These are phyloP conservation scores for Dasyornis broadbenti DNA, from an alignment of 2,113 vertebrate genomes.

Conservation along the genomic window DNA sequence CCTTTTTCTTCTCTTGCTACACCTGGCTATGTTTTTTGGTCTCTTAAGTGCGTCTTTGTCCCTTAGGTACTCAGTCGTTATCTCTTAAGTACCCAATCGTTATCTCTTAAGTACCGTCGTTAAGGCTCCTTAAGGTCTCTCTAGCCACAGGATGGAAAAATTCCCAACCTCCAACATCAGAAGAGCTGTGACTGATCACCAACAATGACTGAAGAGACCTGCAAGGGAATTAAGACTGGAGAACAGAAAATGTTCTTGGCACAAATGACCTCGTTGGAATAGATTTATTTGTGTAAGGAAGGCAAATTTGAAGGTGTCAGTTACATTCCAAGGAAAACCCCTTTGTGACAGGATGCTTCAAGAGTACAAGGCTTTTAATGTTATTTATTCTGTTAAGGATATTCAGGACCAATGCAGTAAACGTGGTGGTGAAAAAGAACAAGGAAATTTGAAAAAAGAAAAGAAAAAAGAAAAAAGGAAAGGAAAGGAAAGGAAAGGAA, in stretches of 20 bases:
- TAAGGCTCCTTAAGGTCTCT: too few relatives aligned
- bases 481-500: not conserved
- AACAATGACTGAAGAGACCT: not conserved
- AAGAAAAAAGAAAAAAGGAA: too few relatives aligned
- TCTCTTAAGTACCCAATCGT: too few relatives aligned
- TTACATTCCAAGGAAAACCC: not conserved
- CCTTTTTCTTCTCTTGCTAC: too few relatives aligned
- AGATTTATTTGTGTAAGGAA: not conserved
- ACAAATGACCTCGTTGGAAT: not conserved
- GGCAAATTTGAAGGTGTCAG: not conserved
- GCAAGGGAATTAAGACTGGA: not conserved
- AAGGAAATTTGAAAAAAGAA: not conserved
- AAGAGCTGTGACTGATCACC: not conserved
- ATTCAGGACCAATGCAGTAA: not conserved
- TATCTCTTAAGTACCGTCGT: too few relatives aligned
- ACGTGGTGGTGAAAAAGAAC: not conserved
- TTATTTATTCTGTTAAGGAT: not conserved
- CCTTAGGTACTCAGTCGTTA: too few relatives aligned
- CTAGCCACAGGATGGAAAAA: too few relatives aligned
- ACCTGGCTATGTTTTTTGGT: too few relatives aligned
- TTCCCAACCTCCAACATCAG: too few relatives aligned
- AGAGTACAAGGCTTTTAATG: not conserved
- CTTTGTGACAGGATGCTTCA: not conserved
- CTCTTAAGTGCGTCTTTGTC: too few relatives aligned
- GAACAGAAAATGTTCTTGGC: not conserved